Base-by-base conservation (phyloP, 2,113 vertebrate genomes). In the Echinops telfairi region DNA sequence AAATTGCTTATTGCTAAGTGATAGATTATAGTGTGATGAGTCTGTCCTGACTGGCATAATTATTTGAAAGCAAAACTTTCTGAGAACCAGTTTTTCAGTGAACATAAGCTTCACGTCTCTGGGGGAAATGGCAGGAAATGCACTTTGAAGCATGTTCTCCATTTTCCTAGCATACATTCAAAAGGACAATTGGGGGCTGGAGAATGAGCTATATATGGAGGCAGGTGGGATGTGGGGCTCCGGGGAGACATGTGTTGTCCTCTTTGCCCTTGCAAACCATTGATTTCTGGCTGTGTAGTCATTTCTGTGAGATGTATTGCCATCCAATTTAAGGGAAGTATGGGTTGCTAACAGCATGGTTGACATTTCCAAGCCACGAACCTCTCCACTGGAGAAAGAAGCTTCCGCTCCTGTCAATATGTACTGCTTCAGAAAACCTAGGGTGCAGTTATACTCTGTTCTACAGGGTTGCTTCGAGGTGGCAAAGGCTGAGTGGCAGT, bases 41-140 rank as follows among this genome's bases (percentile, higher is more conserved):
- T 89, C 53, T 95, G 40, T 23, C 64, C 53, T 77, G 20, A 33
- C 36, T 80, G 31, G 17, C 57, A 79, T 84, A 84, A 86, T 88
- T 90, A 90, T 84, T 86, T 86, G 82, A 94, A 95, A 89, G 76
- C 40, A 86, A 89, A 89, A 75, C 25, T 91, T 75, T 88, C 40
- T 31, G 83, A 60, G 53, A 89, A 66, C 19, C 40, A 86, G 64
- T 25, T 86, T 90, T 93, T 85, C 62, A 66, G 25, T 27, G 82
- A 88, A 95, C 53, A 85, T 91, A 71, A 31, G 11, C 20, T 38
- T 85, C 80, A 71, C 47, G 93, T 91, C 53, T 94, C 80, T 66
- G 25, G 57, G 43, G 68, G 33, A 91, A 77, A 81, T n/a, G 16
- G 66, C 66, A 85, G 53, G 33, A 58, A 62, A 71, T 53, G 2